A percentile compares a stretch with the other conserved stretches of the same genome.
phyloP scores from a whole-genome alignment of 2,113 vertebrate genomes.

The Megaptera novaeangliae region DNA sequence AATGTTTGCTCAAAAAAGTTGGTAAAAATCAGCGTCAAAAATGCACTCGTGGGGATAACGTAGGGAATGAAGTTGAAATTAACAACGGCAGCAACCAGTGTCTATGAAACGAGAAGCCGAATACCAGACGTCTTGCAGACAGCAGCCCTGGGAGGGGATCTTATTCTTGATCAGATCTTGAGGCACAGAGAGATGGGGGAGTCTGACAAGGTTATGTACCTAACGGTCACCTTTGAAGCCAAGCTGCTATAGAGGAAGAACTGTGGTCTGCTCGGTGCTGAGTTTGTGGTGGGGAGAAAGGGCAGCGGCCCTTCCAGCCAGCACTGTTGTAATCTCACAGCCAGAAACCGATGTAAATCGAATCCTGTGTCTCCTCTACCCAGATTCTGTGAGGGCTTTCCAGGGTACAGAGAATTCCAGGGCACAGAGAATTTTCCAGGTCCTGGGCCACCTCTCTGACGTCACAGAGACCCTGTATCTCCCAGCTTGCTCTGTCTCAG shows the following conservation, averaged over 20 bases:
- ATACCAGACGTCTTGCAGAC: no score
- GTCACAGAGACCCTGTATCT: background rate
- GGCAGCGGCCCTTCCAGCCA: background rate
- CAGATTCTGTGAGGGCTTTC: background rate
- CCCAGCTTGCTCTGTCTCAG: fast-evolving
- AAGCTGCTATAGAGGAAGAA: fast-evolving
- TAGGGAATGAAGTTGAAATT: background rate
- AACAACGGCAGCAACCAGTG: no score
- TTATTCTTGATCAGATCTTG: fast-evolving
- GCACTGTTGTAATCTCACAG: no score
- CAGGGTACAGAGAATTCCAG: fast-evolving
- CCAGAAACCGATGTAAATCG: fast-evolving
- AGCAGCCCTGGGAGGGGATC: background rate
- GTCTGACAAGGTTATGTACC: fast-evolving
- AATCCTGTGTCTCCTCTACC: background rate
- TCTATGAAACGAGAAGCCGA: background rate
- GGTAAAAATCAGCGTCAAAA: background rate
- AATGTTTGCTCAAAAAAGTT: background rate
- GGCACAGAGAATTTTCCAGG: background rate
- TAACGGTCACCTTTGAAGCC: background rate
- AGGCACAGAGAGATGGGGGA: background rate
- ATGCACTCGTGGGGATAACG: fast-evolving
- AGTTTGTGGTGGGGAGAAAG: background rate
- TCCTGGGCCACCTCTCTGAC: no score
- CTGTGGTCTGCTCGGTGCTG: background rate